phyloP scores from a whole-genome alignment of 2,888 invertebrate genomes.

The Hylaea fasciaria region DNA sequence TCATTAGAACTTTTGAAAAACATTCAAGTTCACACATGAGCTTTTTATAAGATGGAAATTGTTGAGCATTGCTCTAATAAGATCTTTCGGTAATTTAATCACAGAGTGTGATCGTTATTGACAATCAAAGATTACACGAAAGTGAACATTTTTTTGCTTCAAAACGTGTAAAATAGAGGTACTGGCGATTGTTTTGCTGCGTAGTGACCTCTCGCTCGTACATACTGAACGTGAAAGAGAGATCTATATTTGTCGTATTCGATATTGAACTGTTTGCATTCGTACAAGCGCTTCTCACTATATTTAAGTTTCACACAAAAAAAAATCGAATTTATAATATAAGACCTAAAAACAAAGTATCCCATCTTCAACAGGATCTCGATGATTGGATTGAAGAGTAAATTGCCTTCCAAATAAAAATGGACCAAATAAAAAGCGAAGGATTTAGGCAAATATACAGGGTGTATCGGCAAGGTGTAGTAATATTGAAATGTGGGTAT shows the following conservation, averaged over 20 bases:
- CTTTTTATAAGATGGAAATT: conserved; percentile 34
- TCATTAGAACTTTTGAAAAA: conserved; percentile 43
- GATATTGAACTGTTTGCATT: conserved; percentile 2
- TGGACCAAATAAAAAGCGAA: too few species aligned
- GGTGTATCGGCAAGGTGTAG: too few species aligned
- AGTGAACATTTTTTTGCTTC: background rate
- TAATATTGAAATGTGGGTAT: too few species aligned
- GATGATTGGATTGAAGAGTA: too few species aligned
- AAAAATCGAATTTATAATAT: background rate
- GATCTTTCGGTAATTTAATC: conserved; percentile 31
- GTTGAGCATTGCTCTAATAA: conserved; percentile 28
- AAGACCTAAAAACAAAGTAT: too few species aligned
- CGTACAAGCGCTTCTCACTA: background rate
- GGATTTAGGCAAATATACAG: too few species aligned
- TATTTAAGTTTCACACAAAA: background rate
- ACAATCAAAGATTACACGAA: conserved; percentile 4
- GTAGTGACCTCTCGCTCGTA: conserved; percentile 6
- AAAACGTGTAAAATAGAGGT: conserved; percentile 22
- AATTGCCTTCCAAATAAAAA: too few species aligned
- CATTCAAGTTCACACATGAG: conserved; percentile 43
- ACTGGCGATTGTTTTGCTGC: conserved; percentile 11
- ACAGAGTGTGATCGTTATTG: conserved; percentile 22
- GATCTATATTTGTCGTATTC: conserved; percentile 1
- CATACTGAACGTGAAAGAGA: conserved; percentile 10
- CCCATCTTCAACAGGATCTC: too few species aligned